Evolutionary conservation across 2,888 invertebrate genomes (phyloP).

Genomic region (Acleris laterana): DNA sequence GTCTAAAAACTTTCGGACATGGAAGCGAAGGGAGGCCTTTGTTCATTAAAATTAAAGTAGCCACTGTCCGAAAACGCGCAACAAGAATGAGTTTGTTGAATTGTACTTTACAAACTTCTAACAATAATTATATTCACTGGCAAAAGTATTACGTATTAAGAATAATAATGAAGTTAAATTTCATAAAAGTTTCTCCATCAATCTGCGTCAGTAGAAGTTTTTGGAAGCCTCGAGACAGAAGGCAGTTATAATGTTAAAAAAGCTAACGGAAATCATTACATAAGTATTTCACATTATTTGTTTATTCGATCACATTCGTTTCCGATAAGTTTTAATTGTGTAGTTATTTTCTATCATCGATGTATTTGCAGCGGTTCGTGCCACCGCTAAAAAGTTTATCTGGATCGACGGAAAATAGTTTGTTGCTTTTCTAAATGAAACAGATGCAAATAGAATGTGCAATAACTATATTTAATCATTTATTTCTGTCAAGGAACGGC

Average conservation of each 20-base stretch:
- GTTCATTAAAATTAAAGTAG: too few relatives aligned
- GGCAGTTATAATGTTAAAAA: slow-evolving; percentile 2
- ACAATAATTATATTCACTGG: background rate
- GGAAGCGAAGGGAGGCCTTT: too few relatives aligned
- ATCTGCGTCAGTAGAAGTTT: slow-evolving; percentile 22
- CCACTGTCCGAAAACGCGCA: too few relatives aligned
- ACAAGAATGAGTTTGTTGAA: background rate
- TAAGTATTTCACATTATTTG: too few relatives aligned
- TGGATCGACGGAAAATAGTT: slow-evolving; percentile 19
- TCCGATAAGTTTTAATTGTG: too few relatives aligned
- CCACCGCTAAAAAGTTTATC: background rate
- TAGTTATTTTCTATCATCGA: background rate
- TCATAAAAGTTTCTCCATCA: slow-evolving; percentile 16
- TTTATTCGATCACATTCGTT: too few relatives aligned
- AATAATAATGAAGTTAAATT: background rate
- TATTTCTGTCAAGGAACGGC: too few relatives aligned
- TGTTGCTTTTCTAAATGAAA: slow-evolving; percentile 2
- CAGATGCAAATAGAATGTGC: background rate
- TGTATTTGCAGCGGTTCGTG: background rate
- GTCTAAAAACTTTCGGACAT: too few relatives aligned
- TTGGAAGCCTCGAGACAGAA: slow-evolving; percentile 5
- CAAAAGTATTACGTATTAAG: too few relatives aligned
- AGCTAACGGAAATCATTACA: background rate
- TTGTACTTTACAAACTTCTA: background rate
- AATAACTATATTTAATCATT: too few relatives aligned